These are phyloP conservation scores for Sceloporus tristichus DNA, from an alignment of 2,113 vertebrate species.

Conservation along the genomic window DNA sequence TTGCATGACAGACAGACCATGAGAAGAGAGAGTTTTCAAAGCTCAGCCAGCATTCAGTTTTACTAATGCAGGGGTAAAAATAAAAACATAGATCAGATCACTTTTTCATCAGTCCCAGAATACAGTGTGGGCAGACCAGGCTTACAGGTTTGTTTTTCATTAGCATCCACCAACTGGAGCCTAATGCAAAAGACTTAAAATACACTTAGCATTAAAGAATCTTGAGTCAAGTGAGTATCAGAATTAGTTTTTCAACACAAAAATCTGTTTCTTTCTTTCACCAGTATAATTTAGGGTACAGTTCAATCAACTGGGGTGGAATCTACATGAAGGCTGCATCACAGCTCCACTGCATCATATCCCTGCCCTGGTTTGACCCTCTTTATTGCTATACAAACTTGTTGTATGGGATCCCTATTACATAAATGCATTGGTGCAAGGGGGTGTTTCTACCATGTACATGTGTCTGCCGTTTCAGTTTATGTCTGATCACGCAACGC, in stretches of 20 bases:
- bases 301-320: neutral
- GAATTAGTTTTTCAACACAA: neutral
- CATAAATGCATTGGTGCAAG: too few relatives aligned
- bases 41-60: neutral
- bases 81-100: neutral
- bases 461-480: too few relatives aligned
- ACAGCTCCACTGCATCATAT: too few relatives aligned
- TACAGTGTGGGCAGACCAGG: neutral
- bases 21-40: neutral
- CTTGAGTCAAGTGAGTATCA: neutral
- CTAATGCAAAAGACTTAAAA: neutral
- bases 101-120: neutral
- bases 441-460: too few relatives aligned
- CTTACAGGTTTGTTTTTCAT: neutral
- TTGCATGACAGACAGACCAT: neutral
- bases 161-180: neutral
- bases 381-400: too few relatives aligned
- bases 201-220: neutral
- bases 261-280: neutral
- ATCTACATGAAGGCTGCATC: too few relatives aligned
- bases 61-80: neutral
- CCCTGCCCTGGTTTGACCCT: too few relatives aligned
- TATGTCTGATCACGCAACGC: too few relatives aligned
- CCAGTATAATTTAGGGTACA: neutral
- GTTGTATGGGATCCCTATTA: too few relatives aligned